A percentile compares a stretch with the other conserved stretches of the same genome.
Evolutionary conservation across 2,888 invertebrate species (phyloP).

Genomic region (Anthophora plumipes): DNA sequence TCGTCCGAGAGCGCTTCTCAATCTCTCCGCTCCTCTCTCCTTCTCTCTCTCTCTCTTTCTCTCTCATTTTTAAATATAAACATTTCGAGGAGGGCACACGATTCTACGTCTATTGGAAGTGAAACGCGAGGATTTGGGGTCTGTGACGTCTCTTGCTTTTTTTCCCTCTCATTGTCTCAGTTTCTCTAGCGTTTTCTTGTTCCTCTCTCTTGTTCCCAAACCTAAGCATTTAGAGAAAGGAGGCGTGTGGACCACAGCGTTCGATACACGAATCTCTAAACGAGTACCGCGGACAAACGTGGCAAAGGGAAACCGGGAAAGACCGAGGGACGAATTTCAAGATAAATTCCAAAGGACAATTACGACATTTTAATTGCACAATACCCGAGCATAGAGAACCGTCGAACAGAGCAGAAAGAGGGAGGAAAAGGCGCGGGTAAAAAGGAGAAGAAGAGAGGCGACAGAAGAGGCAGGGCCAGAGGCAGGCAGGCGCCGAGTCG

Average conservation of each 20-base stretch:
- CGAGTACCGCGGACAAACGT: background rate
- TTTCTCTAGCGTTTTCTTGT: too few relatives aligned
- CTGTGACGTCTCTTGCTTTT: too few relatives aligned
- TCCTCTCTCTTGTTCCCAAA: too few relatives aligned
- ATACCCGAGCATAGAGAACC: constrained; percentile 68
- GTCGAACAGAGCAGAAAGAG: constrained; percentile 57
- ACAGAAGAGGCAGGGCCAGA: constrained; percentile 43
- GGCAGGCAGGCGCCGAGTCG: constrained; percentile 1
- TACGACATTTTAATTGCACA: constrained; percentile 80
- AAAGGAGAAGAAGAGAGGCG: constrained; percentile 62
- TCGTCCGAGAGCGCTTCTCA: background rate
- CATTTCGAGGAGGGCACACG: background rate
- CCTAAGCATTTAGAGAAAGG: too few relatives aligned
- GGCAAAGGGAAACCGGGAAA: constrained; percentile 35
- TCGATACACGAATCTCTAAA: constrained; percentile 8
- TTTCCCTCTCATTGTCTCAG: too few relatives aligned
- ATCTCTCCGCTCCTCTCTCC: background rate
- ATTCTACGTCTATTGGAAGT: too few relatives aligned
- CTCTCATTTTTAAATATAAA: background rate
- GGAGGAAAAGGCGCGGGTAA: constrained; percentile 47
- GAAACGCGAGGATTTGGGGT: too few relatives aligned
- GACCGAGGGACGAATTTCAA: constrained; percentile 72
- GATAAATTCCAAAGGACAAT: constrained; percentile 78
- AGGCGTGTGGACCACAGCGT: too few relatives aligned
- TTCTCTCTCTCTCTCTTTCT: background rate